Evolutionary conservation across 2,113 vertebrate genomes (phyloP).

Genomic region (Menidia beryllina): DNA sequence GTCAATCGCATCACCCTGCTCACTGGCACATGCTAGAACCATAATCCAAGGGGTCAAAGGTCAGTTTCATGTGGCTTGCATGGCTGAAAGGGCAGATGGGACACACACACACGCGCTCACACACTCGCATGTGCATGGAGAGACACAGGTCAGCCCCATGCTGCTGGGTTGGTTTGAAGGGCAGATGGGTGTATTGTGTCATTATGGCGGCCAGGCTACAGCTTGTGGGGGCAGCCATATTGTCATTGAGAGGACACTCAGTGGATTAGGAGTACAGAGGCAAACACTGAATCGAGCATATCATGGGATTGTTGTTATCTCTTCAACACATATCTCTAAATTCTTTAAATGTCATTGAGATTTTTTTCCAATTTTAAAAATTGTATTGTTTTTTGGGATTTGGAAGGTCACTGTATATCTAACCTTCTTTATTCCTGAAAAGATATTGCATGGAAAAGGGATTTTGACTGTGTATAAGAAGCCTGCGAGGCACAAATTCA

Average conservation of each 20-base stretch:
- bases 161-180: conserved; percentile 73
- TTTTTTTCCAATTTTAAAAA: conserved; percentile 26
- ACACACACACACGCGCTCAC: conserved; percentile 57
- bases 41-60: conserved; percentile 81
- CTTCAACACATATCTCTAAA: not conserved
- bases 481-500: conserved; percentile 49
- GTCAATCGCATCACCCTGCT: conserved; percentile 80
- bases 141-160: conserved; percentile 53
- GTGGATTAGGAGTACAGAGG: conserved; percentile 58
- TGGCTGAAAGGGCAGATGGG: conserved; percentile 80
- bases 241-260: conserved; percentile 76
- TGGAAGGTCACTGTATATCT: conserved; percentile 30
- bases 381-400: conserved; percentile 40
- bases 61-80: conserved; percentile 71
- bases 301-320: not conserved
- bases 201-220: conserved; percentile 67
- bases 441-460: conserved; percentile 46
- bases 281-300: conserved; percentile 14
- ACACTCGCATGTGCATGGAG: conserved; percentile 38
- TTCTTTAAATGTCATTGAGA: conserved; percentile 33
- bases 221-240: conserved; percentile 66
- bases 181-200: conserved; percentile 79
- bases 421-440: conserved; percentile 26
- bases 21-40: conserved; percentile 77
- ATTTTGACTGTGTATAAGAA: conserved; percentile 39